Evolutionary conservation across 2,113 vertebrate genomes (phyloP).

Genomic region (Telmatochromis bifrenatus): DNA sequence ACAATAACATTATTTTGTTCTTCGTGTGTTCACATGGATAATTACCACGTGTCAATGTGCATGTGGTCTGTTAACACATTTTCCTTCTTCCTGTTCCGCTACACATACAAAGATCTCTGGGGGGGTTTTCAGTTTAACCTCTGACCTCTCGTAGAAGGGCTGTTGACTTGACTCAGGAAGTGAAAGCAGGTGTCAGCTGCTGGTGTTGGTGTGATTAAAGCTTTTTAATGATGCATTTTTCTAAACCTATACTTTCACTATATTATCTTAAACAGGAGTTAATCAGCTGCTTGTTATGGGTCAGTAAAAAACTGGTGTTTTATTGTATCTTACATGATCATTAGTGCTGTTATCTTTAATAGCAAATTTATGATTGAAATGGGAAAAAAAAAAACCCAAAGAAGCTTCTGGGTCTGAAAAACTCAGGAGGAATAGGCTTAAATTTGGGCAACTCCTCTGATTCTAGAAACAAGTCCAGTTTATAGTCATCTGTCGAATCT

Average conservation of each 20-base stretch:
- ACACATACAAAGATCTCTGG: background rate
- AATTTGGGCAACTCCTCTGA: background rate
- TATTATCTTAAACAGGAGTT: background rate
- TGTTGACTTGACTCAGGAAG: constrained; percentile 30
- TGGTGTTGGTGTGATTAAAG: constrained; percentile 21
- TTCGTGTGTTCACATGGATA: background rate
- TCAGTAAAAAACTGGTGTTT: background rate
- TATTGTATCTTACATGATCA: background rate
- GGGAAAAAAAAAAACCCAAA: background rate
- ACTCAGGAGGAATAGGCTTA: background rate
- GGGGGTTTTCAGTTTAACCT: constrained; percentile 34
- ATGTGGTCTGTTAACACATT: constrained; percentile 8
- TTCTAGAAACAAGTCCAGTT: background rate
- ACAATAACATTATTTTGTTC: background rate
- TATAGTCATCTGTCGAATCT: background rate
- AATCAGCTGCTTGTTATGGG: background rate
- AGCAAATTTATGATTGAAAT: background rate
- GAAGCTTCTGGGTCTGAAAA: background rate
- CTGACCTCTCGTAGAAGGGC: constrained; percentile 28
- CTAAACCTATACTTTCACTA: background rate
- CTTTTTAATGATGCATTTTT: background rate
- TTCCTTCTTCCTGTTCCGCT: background rate
- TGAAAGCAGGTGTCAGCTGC: constrained; percentile 54
- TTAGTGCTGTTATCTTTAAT: background rate
- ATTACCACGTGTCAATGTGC: background rate